Base-by-base conservation (phyloP, 2,888 invertebrate genomes). In the Julus scandinavius region DNA sequence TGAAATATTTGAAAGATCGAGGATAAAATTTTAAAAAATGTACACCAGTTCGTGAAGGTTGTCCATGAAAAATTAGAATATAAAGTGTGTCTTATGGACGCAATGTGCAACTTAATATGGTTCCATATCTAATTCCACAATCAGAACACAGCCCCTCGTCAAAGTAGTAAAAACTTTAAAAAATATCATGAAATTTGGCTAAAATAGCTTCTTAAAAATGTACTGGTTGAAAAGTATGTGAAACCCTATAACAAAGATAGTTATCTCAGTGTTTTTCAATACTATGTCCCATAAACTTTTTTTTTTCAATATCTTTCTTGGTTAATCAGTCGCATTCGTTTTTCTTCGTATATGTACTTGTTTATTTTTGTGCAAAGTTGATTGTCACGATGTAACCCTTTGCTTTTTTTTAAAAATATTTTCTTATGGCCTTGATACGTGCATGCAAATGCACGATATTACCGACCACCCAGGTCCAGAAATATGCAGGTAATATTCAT, bases 361-460 rank as follows among this genome's bases (percentile, higher is more conserved):
- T 72, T 72, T 72, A 72, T 29, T 29, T 72, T 72, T 85, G 85
- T 41, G 85, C 41, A 85, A 85, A 85, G 45, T 41, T 85, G 85
- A 85, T 85, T 85, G 85, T 85, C 85, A 85, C 85, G 85, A 85
- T 13, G n/a, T n/a, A 63, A n/a, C 11, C 72, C 29, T 72, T 72
- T 72, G 72, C 29, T 72, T 29, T 72, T 72, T 72, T 29, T 29
- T 1, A 29, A 29, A 29, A 29, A 29, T 29, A 29, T 72, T 72
- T 72, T 13, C 29, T 72, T 11, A 9, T 72, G 72, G 72, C 72
- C 72, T 72, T 72, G 29, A 72, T 72, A 29, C 7, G 54, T 54
- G 63, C 29, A 54, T 72, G 29, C 72, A 72, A 29, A 54, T 72
- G 29, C 72, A 72, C 72, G 72, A 72, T 72, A 72, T 72, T 72